phyloP scores from a whole-genome alignment of 2,113 vertebrate species.

The Aythya baeri region DNA sequence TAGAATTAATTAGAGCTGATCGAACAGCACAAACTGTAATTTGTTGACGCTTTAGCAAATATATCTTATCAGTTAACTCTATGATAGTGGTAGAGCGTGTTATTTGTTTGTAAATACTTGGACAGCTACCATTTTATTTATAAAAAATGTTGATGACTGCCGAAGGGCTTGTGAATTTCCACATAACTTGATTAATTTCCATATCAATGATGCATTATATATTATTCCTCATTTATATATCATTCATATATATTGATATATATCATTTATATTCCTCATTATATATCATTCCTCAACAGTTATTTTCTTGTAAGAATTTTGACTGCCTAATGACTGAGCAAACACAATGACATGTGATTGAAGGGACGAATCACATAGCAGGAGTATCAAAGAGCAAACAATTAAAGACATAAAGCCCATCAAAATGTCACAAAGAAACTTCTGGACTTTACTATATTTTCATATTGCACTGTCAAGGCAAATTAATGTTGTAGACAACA shows the following conservation, averaged over 20 bases:
- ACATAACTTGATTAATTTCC: constrained; percentile 33
- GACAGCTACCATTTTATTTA: constrained; percentile 12
- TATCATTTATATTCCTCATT: too few species aligned
- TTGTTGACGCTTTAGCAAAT: constrained; percentile 24
- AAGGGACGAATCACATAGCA: neutral
- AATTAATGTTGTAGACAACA: neutral
- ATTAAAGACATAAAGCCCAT: neutral
- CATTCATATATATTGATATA: too few species aligned
- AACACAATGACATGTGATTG: neutral
- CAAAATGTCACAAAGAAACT: neutral
- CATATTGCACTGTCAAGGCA: neutral
- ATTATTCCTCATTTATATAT: neutral
- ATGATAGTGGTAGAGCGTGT: neutral
- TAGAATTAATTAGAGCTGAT: constrained; percentile 60
- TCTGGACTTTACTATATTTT: neutral
- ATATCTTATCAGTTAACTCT: constrained; percentile 2
- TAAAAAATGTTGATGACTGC: constrained; percentile 1
- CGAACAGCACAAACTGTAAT: neutral
- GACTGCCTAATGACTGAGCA: neutral
- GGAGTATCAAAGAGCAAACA: neutral
- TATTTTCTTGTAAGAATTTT: constrained; percentile 21
- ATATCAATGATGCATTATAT: neutral
- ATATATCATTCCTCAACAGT: neutral
- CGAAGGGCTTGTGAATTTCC: constrained; percentile 9
- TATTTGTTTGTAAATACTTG: constrained; percentile 45